Base-by-base conservation (phyloP, 2,797 vertebrate genomes). In the Cetoscarus ocellatus region DNA sequence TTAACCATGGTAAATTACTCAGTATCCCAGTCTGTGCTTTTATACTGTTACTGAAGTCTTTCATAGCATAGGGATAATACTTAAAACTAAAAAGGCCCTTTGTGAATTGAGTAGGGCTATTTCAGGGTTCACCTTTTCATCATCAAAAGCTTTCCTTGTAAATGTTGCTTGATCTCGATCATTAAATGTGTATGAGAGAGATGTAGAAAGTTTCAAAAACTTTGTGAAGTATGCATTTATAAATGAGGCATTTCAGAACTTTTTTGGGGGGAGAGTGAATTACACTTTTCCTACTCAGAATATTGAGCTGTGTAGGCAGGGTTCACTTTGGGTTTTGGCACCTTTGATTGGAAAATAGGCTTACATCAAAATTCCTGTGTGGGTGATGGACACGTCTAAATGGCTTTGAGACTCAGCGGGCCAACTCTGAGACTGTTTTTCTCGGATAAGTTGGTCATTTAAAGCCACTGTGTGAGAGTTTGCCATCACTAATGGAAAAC, bases 111-210 rank as follows among this genome's bases (percentile, higher is more conserved):
- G 34, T n/a, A 69, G 48, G 49, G 52, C 48, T 42, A 27, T 50
- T 70, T 60, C 42, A 74, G 61, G 59, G 70, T 83, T 75, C 42
- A 73, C 62, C 34, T 77, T 73, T 77, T 73, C 50, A 75, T 83
- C 73, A 80, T 86, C 75, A 69, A 68, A 77, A 59, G 57, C 63
- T 81, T 71, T 73, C 67, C 59, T 72, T 72, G 76, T 83, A 75
- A 81, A 74, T 70, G 73, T 77, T 74, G 69, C 75, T 86, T 73
- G 60, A 78, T 67, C 73, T 64, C 56, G 35, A 65, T 79, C 50
- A 62, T 85, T 67, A 75, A 74, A 74, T 87, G 79, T 87, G 79
- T 75, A 86, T 79, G 56, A 63, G 78, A 66, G 52, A 73, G 50
- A 57, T 45, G 49, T 57, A 49, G 61, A 79, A 70, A 70, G 64